Conservation (phyloP, 2,888 invertebrate genomes). For the Synergus itoensis region DNA sequence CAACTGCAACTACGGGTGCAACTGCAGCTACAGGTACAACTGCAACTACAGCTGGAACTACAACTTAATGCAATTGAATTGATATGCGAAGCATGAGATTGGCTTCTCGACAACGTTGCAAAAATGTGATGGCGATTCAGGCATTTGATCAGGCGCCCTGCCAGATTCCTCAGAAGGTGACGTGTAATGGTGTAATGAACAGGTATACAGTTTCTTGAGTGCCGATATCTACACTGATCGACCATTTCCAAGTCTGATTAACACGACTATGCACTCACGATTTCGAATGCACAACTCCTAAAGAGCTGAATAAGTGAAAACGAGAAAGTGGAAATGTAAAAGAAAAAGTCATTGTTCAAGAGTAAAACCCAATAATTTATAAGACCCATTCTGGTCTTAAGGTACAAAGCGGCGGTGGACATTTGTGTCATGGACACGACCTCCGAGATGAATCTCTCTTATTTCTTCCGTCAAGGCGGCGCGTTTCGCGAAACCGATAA, state of each 20-base stretch:
- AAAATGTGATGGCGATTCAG: conserved; percentile 49
- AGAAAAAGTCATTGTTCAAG: neutral
- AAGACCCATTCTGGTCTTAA: neutral
- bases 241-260: neutral
- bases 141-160: conserved; percentile 56
- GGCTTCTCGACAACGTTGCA: neutral
- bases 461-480: conserved; percentile 11
- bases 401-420: neutral
- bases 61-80: neutral
- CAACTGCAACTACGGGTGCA: too few species aligned
- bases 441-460: conserved; percentile 46
- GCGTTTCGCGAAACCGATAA: neutral
- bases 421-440: conserved; percentile 57
- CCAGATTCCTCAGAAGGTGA: conserved; percentile 54
- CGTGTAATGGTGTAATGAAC: neutral
- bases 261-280: conserved; percentile 61
- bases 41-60: too few species aligned
- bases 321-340: conserved; percentile 10
- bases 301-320: neutral
- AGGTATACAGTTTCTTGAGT: conserved; percentile 35
- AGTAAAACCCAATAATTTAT: neutral
- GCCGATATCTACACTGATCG: neutral
- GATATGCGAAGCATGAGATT: conserved; percentile 18
- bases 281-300: conserved; percentile 44
- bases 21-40: too few species aligned